Evolutionary conservation across 1,140 invertebrate genomes (phyloP).

Genomic region (Reticulitermes speratus): DNA sequence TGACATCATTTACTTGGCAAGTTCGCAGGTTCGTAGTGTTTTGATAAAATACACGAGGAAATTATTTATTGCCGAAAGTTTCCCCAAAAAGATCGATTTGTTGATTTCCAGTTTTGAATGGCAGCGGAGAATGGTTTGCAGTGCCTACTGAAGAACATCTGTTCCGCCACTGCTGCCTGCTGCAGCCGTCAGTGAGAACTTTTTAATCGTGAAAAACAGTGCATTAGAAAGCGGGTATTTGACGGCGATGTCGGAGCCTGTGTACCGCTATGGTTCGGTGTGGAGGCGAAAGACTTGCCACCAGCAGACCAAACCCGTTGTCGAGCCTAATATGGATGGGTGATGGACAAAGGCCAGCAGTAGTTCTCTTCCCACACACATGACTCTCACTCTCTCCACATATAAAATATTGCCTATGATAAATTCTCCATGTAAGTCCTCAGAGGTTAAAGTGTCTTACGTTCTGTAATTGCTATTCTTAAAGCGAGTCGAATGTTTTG

Average conservation of each 20-base stretch:
- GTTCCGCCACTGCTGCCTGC: background rate
- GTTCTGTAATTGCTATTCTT: background rate
- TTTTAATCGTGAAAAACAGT: background rate
- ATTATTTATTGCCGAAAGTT: too few relatives aligned
- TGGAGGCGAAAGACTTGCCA: constrained; percentile 8
- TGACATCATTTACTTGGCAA: too few relatives aligned
- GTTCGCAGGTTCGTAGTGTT: too few relatives aligned
- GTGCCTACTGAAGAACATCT: too few relatives aligned
- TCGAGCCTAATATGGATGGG: background rate
- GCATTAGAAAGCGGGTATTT: background rate
- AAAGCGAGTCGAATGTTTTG: too few relatives aligned
- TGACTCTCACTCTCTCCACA: background rate
- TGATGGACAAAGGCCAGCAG: constrained; percentile 9
- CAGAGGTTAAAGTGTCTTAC: background rate
- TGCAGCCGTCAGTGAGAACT: background rate
- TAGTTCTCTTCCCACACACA: background rate
- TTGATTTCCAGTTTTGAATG: too few relatives aligned
- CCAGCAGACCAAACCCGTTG: background rate
- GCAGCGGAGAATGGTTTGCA: too few relatives aligned
- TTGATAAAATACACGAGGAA: too few relatives aligned
- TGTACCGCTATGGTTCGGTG: background rate
- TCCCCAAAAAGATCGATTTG: too few relatives aligned
- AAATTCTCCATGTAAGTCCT: background rate
- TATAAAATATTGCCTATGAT: background rate
- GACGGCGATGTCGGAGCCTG: background rate